A percentile compares a stretch with the other conserved stretches of the same genome.
These are phyloP conservation scores for Drosophila seguyi DNA, from an alignment of 1,140 invertebrate genomes.

Conservation along the genomic window DNA sequence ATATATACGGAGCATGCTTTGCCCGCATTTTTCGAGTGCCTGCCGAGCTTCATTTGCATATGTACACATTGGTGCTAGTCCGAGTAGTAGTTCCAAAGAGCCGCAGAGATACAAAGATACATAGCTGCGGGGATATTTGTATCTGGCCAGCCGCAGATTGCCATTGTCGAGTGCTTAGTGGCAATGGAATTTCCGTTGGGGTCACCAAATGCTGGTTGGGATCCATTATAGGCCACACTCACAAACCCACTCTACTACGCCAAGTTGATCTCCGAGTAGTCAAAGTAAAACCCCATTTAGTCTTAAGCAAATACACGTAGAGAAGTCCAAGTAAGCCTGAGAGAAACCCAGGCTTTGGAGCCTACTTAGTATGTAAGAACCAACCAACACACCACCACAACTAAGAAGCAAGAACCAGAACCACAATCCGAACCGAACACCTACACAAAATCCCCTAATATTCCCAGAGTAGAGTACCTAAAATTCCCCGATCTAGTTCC, in stretches of 20 bases:
- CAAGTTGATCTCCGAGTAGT: slow-evolving; percentile 4
- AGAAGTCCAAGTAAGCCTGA: slow-evolving; percentile 17
- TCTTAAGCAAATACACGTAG: slow-evolving; percentile 15
- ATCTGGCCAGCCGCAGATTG: slow-evolving; percentile 50
- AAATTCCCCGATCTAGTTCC: slow-evolving; percentile 19
- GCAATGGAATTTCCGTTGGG: slow-evolving; percentile 44
- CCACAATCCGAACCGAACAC: slow-evolving; percentile 9
- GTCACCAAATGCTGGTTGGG: slow-evolving; percentile 38
- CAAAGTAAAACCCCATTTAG: slow-evolving; percentile 1
- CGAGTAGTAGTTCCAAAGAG: slow-evolving; percentile 12
- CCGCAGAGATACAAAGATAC: slow-evolving; percentile 27
- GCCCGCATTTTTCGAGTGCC: slow-evolving; percentile 44
- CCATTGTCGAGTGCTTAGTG: slow-evolving; percentile 40
- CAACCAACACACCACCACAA: slow-evolving; percentile 20
- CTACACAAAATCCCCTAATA: slow-evolving; percentile 18
- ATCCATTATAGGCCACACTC: slow-evolving; percentile 13
- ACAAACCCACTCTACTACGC: neutral
- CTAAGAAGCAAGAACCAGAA: slow-evolving; percentile 13
- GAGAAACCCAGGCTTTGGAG: neutral
- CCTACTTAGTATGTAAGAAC: slow-evolving; percentile 20
- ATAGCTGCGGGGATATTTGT: slow-evolving; percentile 50
- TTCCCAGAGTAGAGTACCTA: slow-evolving; percentile 38
- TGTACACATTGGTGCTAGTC: slow-evolving; percentile 40
- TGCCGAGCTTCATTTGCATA: slow-evolving; percentile 66
- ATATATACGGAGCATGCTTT: slow-evolving; percentile 6